Base-by-base conservation (phyloP, 2,113 vertebrate species). In the Hemiprocne comata region DNA sequence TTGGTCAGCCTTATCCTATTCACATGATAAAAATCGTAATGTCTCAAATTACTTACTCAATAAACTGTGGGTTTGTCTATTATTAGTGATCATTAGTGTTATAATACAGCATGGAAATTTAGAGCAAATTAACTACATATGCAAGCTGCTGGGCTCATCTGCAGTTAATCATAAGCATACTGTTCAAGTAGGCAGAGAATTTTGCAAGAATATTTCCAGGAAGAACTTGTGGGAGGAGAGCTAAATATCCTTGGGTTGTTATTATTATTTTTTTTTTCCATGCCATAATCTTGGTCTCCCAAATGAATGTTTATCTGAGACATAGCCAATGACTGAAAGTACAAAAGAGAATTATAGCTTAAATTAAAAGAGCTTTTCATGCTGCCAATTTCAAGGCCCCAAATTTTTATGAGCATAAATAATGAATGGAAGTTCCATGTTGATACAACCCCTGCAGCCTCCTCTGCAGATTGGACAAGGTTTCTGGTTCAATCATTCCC, bases 21-120 rank as follows among this genome's bases (percentile, higher is more conserved):
- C 96, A 95, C 96, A 93, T 87, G 96, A 97, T 97, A 97, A 97
- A 98, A 98, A 97, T 96, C 96, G 93, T 97, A 97, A 97, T 97
- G 97, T 98, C 97, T 98, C 97, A 97, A 98, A 98, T 98, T 98
- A 98, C 98, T 98, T 98, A 98, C 98, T 98, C 97, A 98, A 98
- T 98, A 98, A 98, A 98, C 97, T 98, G 98, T 97, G 98, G 97
- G 97, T 98, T 98, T 98, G 97, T 98, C 97, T 98, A 97, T 98
- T 98, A 98, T 98, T 98, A 98, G 98, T 97, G 97, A 98, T 98
- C 98, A 98, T 98, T 98, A 98, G 97, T 88, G 97, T 97, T 98
- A 98, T 97, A 98, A 98, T 98, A 90, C 97, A 96, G 98, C 98
- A 96, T 98, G 97, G 97, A 98, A 98, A 98, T 98, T 97, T 98